Conservation (phyloP, 2,888 invertebrate species). For the Mythimna ferrago region DNA sequence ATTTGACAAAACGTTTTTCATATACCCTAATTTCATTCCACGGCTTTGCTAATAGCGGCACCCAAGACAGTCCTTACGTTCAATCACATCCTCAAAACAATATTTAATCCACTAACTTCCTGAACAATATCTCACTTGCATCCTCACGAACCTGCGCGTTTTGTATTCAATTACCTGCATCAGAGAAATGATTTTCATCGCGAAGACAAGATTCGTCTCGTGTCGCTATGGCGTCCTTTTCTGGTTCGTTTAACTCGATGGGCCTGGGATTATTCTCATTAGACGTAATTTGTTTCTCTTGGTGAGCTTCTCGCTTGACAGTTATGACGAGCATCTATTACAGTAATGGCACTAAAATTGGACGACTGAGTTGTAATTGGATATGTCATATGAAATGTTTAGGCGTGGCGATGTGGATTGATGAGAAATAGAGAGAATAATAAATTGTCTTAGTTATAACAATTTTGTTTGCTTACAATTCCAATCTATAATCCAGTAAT, state of each 20-base stretch:
- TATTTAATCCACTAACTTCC: constrained; percentile 28
- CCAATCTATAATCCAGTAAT: too few species aligned
- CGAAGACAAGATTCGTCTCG: constrained; percentile 70
- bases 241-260: constrained; percentile 73
- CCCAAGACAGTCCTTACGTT: constrained; percentile 29
- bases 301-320: constrained; percentile 60
- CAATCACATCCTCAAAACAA: constrained; percentile 11
- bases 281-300: constrained; percentile 73
- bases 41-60: not conserved
- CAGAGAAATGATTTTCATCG: constrained; percentile 67
- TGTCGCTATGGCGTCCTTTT: constrained; percentile 67
- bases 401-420: constrained; percentile 9
- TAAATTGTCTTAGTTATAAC: not conserved
- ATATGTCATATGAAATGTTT: constrained; percentile 24
- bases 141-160: constrained; percentile 33
- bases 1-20: not conserved
- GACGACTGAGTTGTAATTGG: constrained; percentile 31
- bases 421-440: not conserved
- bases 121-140: constrained; percentile 47
- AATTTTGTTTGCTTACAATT: not conserved
- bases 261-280: constrained; percentile 74
- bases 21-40: not conserved
- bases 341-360: constrained; percentile 51
- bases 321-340: constrained; percentile 65
- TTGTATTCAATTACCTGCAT: constrained; percentile 67